Percentiles rank a stretch among this genome's conserved stretches.
These are phyloP conservation scores for Crypturellus undulatus DNA, from an alignment of 2,113 vertebrate species.

Conservation along the genomic window DNA sequence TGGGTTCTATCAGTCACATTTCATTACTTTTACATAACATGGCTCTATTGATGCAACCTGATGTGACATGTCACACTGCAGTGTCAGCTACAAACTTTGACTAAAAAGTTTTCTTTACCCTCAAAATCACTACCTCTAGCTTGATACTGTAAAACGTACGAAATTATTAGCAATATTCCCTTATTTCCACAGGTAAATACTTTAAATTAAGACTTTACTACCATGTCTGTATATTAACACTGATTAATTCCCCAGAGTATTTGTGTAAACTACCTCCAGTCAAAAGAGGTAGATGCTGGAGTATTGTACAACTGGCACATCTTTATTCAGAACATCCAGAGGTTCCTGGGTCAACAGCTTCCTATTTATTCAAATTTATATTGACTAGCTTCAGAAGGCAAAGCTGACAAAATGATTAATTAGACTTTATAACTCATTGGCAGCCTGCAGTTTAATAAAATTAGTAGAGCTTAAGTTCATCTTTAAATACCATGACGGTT, in stretches of 20 bases:
- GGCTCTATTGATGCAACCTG: slow-evolving; percentile 72
- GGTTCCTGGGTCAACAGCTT: slow-evolving; percentile 70
- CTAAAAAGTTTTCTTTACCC: slow-evolving; percentile 51
- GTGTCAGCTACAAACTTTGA: slow-evolving; percentile 71
- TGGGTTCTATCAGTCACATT: slow-evolving; percentile 77
- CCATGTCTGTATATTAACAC: not conserved
- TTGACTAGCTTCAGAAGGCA: slow-evolving; percentile 78
- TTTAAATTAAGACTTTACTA: not conserved
- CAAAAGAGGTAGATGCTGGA: not conserved
- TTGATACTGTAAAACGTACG: not conserved
- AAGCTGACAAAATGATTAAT: slow-evolving; percentile 84
- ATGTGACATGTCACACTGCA: slow-evolving; percentile 75
- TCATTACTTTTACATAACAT: slow-evolving; percentile 76
- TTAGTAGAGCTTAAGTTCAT: slow-evolving; percentile 81
- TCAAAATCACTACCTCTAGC: not conserved
- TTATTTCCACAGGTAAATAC: not conserved
- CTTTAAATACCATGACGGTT: slow-evolving; percentile 79
- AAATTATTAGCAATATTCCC: not conserved
- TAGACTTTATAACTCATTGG: slow-evolving; percentile 79
- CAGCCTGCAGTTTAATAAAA: slow-evolving; percentile 79
- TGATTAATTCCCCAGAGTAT: not conserved
- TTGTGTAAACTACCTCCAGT: not conserved
- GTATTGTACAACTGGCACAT: slow-evolving; percentile 49
- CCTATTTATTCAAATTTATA: slow-evolving; percentile 82
- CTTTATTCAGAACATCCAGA: slow-evolving; percentile 67